Conservation (phyloP, 2,113 vertebrate species). For the Fregetta grallaria region DNA sequence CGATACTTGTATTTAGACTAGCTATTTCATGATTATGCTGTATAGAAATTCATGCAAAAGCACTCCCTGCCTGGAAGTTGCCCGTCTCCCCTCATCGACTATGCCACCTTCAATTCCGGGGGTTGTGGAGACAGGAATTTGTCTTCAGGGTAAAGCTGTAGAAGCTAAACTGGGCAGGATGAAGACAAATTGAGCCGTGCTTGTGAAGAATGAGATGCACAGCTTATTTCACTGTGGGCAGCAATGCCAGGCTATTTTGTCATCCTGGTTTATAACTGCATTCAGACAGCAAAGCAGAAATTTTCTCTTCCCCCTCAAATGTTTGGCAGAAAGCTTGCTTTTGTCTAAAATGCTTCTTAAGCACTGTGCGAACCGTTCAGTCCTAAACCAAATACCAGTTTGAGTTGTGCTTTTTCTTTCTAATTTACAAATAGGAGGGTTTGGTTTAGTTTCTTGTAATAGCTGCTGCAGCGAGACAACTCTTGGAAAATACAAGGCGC, state of each 20-base stretch:
- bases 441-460: slow-evolving; percentile 37
- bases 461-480: background rate
- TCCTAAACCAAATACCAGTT: slow-evolving; percentile 23
- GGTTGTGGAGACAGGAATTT: background rate
- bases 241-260: background rate
- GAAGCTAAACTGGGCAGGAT: background rate
- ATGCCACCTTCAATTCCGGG: background rate
- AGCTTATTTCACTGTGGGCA: background rate
- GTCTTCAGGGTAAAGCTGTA: background rate
- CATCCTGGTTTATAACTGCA: background rate
- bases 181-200: background rate
- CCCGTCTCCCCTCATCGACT: rapidly evolving
- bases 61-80: background rate
- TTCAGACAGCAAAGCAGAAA: slow-evolving; percentile 1
- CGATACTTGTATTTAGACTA: background rate
- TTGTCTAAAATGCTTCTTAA: slow-evolving; percentile 53
- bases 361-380: background rate
- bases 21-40: background rate
- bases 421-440: slow-evolving; percentile 32
- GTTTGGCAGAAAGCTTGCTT: slow-evolving; percentile 49
- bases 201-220: background rate
- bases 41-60: background rate
- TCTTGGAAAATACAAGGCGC: slow-evolving; percentile 21
- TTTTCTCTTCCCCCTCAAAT: slow-evolving; percentile 10
- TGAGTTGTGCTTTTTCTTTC: slow-evolving; percentile 27